Conservation (phyloP, 2,797 vertebrate species). For the Crocidura indochinensis region DNA sequence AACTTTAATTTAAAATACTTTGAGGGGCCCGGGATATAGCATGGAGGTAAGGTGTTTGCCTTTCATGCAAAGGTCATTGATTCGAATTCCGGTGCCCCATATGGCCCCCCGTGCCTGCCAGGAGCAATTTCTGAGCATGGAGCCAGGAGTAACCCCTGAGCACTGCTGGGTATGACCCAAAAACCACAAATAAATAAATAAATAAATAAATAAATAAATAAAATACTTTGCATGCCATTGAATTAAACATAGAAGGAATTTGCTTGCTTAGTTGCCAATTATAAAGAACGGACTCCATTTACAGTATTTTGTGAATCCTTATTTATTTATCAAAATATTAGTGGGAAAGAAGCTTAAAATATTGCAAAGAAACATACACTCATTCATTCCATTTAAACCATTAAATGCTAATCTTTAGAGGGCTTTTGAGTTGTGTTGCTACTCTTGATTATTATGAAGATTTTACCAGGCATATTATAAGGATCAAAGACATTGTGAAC, state of each 20-base stretch:
- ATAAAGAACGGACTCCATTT: conserved; percentile 56
- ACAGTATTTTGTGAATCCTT: conserved; percentile 5
- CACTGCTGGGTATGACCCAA: no score
- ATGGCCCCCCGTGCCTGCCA: no score
- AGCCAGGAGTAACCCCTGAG: no score
- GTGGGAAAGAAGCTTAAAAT: conserved; percentile 61
- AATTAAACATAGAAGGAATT: conserved; percentile 66
- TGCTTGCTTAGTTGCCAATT: conserved; percentile 43
- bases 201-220: no score
- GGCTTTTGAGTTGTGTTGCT: conserved; percentile 53
- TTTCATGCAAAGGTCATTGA: no score
- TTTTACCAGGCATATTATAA: conserved; percentile 84
- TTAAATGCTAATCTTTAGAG: conserved; percentile 67
- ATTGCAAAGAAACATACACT: conserved; percentile 70
- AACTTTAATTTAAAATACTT: conserved; percentile 58
- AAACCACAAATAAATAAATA: no score
- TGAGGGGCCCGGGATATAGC: no score
- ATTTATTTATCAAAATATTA: conserved; percentile 73
- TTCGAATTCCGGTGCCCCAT: no score
- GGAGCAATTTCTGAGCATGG: no score
- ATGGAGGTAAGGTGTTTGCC: no score
- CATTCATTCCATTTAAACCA: conserved; percentile 82
- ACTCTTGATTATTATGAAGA: conserved; percentile 77
- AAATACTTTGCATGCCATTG: conserved; percentile 48
- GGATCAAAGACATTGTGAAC: conserved; percentile 88